Base-by-base conservation (phyloP, 2,113 vertebrate genomes). In the Chaetodon auriga region DNA sequence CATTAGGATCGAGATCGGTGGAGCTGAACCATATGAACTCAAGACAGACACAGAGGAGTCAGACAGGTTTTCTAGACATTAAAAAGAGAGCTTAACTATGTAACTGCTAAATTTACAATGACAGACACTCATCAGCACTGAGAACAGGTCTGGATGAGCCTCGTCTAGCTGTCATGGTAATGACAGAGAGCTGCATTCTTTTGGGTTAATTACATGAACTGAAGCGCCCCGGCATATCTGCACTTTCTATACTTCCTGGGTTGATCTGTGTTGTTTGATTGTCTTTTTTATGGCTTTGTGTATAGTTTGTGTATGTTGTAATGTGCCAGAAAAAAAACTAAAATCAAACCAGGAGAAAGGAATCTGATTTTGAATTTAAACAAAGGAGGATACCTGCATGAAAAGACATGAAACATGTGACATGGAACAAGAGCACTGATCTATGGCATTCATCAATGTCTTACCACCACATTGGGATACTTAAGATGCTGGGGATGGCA, bases 381-480 rank as follows among this genome's bases (percentile, higher is more conserved):
- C 30, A 30, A 3, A 30, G 30, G 30, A 30, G 30, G 30, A 30
- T 30, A 30, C 1, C 30, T 30, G 30, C 30, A 3, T 30, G 30
- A 30, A 30, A 30, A 30, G 2, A 30, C 30, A 30, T 30, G 30
- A n/a, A 23, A 51, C 19, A 41, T 46, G 36, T 49, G 14, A 60
- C 53, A 77, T 21, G 25, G 7, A 18, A 70, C 6, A 43, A 30
- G 7, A 49, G 2, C 10, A 63, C 13, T 45, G 38, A 64, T 18
- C 43, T 45, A 53, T 51, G 13, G 18, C n/a, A 25, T 48, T 55
- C 9, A 35, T 54, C 21, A 15, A n/a, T 21, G 13, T 77, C 89
- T 78, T 78, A 93, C 92, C 92, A 92, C 89, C 90, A 95, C 18
- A 77, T 43, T 62, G 90, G 89, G 55, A 92, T 63, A 38, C 84